Evolutionary conservation across 2,113 vertebrate genomes (phyloP).

Genomic region (Antechinus flavipes): DNA sequence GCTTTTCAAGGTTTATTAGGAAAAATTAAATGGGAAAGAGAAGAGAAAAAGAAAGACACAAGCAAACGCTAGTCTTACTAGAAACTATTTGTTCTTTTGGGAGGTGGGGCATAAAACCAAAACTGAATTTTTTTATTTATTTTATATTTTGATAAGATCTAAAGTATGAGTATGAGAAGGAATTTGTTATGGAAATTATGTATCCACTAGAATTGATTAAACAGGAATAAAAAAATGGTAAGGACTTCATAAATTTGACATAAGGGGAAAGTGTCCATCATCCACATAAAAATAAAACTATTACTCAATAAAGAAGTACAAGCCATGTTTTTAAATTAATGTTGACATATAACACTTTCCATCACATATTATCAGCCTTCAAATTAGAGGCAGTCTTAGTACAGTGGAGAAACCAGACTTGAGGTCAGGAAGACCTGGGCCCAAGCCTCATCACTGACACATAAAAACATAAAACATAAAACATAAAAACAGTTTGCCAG

Average conservation of each 20-base stretch:
- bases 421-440: constrained; percentile 32
- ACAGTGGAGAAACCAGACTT: background rate
- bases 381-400: background rate
- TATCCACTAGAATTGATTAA: background rate
- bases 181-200: background rate
- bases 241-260: background rate
- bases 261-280: background rate
- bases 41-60: background rate
- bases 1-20: constrained; percentile 15
- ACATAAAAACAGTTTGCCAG: no score
- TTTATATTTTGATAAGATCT: background rate
- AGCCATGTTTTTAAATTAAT: background rate
- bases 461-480: no score
- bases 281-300: background rate
- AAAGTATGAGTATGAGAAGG: background rate
- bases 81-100: background rate
- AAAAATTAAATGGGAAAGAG: constrained; percentile 17
- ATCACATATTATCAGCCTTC: background rate
- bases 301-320: background rate
- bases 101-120: background rate
- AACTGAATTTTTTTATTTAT: background rate
- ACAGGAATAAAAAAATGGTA: constrained; percentile 27
- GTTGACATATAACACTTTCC: background rate
- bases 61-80: background rate
- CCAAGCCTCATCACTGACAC: constrained; percentile 19